These are phyloP conservation scores for Endotricha flammealis DNA, from an alignment of 2,888 invertebrate genomes.

Conservation along the genomic window DNA sequence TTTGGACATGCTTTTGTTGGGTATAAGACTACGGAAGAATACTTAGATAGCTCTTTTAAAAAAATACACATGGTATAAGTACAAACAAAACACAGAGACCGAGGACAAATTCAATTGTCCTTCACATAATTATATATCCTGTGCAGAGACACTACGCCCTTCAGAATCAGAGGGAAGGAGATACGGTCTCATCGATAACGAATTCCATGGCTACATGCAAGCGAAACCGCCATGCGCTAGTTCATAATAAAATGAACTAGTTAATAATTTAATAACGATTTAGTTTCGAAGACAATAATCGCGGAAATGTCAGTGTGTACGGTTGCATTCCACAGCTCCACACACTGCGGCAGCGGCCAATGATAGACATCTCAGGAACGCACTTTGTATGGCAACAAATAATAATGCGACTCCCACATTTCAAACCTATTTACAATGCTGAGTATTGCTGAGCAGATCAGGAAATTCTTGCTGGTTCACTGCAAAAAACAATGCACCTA, in stretches of 20 bases:
- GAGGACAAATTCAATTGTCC: too few species aligned
- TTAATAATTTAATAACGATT: slow-evolving; percentile 1
- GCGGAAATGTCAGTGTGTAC: slow-evolving; percentile 25
- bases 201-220: too few species aligned
- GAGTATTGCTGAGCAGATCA: slow-evolving; percentile 7
- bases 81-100: too few species aligned
- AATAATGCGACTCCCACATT: slow-evolving; percentile 21
- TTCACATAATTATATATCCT: too few species aligned
- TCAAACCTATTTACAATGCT: slow-evolving; percentile 13
- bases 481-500: not conserved
- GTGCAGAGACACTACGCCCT: too few species aligned
- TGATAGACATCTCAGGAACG: slow-evolving; percentile 24
- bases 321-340: slow-evolving; percentile 29
- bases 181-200: too few species aligned
- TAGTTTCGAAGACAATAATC: slow-evolving; percentile 25
- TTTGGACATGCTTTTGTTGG: too few species aligned
- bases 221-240: not conserved
- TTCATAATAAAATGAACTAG: not conserved
- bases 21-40: too few species aligned
- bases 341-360: slow-evolving; percentile 14
- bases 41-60: too few species aligned
- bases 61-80: too few species aligned
- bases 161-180: too few species aligned
- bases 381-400: slow-evolving; percentile 20
- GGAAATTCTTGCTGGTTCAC: slow-evolving; percentile 7